Evolutionary conservation across 2,113 vertebrate species (phyloP).

Genomic region (Campylomormyrus numenius): DNA sequence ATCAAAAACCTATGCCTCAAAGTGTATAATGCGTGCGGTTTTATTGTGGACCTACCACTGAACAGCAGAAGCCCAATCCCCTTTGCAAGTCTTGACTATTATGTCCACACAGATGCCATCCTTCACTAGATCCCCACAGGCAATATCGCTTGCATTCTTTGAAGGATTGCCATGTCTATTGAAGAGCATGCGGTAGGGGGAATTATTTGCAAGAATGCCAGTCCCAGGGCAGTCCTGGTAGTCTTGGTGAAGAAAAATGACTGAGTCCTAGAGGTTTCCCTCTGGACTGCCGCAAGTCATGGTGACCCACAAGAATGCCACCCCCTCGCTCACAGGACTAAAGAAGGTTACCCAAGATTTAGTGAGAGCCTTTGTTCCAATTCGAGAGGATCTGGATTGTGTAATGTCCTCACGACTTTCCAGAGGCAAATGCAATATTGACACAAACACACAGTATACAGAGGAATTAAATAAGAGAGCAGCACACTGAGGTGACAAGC

Average conservation of each 20-base stretch:
- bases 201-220: not conserved
- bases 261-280: not conserved
- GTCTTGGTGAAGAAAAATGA: conserved; percentile 4
- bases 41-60: not conserved
- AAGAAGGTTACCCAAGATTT: conserved; percentile 1
- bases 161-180: not conserved
- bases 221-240: not conserved
- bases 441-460: not conserved
- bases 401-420: not conserved
- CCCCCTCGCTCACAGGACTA: not conserved
- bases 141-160: not conserved
- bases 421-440: not conserved
- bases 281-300: not conserved
- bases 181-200: not conserved
- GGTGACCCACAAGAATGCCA: not conserved
- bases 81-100: not conserved
- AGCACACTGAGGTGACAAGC: not conserved
- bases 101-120: not conserved
- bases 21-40: not conserved
- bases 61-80: conserved; percentile 2
- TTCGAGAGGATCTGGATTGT: not conserved
- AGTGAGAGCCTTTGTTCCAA: not conserved
- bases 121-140: conserved; percentile 3
- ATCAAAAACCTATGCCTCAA: not conserved
- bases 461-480: not conserved